phyloP scores from a whole-genome alignment of 1,140 invertebrate species.

The Cyrtorhinus lividipennis region DNA sequence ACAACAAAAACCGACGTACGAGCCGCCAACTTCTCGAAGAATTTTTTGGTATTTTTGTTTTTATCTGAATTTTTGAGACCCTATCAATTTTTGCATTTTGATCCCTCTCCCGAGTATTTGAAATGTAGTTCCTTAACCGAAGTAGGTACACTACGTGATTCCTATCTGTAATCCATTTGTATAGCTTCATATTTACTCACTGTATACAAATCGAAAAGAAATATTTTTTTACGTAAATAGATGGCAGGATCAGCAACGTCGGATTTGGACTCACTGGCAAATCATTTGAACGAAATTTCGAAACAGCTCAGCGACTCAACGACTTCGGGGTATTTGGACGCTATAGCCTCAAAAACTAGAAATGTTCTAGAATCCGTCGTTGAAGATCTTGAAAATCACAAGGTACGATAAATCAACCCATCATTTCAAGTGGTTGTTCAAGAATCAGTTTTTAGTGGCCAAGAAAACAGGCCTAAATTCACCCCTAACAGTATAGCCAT shows the following conservation, averaged over 20 bases:
- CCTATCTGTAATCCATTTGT: too few relatives aligned
- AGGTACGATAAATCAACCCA: conserved; percentile 24
- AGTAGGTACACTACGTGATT: too few relatives aligned
- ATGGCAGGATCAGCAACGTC: conserved; percentile 40
- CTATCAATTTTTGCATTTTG: too few relatives aligned
- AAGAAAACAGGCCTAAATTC: too few relatives aligned
- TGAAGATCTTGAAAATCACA: conserved; percentile 42
- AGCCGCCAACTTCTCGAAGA: background rate
- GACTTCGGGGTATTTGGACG: conserved; percentile 48
- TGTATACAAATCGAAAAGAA: too few relatives aligned
- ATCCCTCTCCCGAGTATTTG: too few relatives aligned
- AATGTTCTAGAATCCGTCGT: conserved; percentile 44
- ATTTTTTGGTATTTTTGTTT: background rate
- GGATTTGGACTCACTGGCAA: conserved; percentile 52
- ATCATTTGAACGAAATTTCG: conserved; percentile 56
- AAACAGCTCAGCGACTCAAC: conserved; percentile 51
- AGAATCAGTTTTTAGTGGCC: too few relatives aligned
- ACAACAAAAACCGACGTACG: background rate
- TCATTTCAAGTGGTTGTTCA: conserved; percentile 5
- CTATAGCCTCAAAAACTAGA: conserved; percentile 42
- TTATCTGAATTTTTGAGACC: background rate
- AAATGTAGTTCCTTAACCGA: too few relatives aligned
- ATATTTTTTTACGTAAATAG: too few relatives aligned
- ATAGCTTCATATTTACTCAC: too few relatives aligned
- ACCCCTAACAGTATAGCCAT: too few relatives aligned